These are phyloP conservation scores for Trachemys scripta DNA, from an alignment of 2,113 vertebrate genomes.

Conservation along the genomic window DNA sequence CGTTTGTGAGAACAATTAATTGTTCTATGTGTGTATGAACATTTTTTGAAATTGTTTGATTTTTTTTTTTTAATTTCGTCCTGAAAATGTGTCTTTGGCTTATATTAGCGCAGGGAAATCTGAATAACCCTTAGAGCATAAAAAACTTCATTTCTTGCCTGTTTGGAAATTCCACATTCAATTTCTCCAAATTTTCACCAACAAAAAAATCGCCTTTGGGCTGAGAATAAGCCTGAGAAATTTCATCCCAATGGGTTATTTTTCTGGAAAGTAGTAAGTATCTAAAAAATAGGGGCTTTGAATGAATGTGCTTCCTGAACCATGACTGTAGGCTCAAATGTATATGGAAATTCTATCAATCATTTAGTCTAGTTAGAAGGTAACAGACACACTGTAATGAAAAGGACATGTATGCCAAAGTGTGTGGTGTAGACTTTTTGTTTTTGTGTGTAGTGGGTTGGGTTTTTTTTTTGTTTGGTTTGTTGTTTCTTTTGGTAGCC, in stretches of 20 bases:
- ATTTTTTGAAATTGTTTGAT: background rate
- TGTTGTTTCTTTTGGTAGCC: background rate
- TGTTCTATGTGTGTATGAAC: background rate
- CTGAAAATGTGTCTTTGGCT: background rate
- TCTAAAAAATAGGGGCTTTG: background rate
- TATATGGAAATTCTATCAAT: background rate
- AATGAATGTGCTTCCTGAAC: slow-evolving; percentile 10
- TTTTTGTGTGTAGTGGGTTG: background rate
- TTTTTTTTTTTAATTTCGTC: background rate
- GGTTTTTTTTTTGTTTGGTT: background rate
- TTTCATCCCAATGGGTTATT: background rate
- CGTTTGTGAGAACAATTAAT: background rate
- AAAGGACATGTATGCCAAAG: background rate
- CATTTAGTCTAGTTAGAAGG: background rate
- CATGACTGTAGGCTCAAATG: background rate
- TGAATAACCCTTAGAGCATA: background rate
- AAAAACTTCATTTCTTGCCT: background rate
- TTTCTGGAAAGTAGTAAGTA: background rate
- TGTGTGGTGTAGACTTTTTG: background rate
- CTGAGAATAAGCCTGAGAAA: slow-evolving; percentile 5
- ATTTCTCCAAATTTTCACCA: background rate
- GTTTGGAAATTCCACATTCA: background rate
- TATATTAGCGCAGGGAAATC: background rate
- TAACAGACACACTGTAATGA: background rate
- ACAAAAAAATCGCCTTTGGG: background rate